These are phyloP conservation scores for Hydrolagus affinis DNA, from an alignment of 2,113 vertebrate species.

Conservation along the genomic window DNA sequence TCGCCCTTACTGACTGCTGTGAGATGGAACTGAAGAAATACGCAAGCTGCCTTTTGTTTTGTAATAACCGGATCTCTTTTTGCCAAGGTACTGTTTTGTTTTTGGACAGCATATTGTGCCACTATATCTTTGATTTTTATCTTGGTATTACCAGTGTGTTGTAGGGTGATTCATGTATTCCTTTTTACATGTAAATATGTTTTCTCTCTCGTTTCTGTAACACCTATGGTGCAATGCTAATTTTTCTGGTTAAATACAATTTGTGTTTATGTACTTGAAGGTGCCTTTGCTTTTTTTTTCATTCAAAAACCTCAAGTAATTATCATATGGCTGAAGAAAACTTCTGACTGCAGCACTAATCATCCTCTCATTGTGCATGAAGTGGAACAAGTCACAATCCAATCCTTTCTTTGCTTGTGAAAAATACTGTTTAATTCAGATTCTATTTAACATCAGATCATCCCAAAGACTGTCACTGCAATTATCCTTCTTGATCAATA, in stretches of 20 bases:
- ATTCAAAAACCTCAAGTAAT: not conserved
- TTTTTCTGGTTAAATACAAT: constrained; percentile 37
- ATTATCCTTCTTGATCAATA: constrained; percentile 75
- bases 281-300: constrained; percentile 42
- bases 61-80: constrained; percentile 35
- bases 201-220: constrained; percentile 43
- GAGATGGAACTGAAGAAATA: constrained; percentile 35
- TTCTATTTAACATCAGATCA: constrained; percentile 5
- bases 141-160: constrained; percentile 57
- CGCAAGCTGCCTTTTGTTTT: constrained; percentile 47
- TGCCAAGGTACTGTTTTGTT: constrained; percentile 48
- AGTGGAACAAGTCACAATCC: too few relatives aligned
- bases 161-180: constrained; percentile 39
- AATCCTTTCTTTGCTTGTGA: too few relatives aligned
- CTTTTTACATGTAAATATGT: constrained; percentile 60
- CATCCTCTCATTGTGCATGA: too few relatives aligned
- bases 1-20: constrained; percentile 41
- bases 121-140: constrained; percentile 59
- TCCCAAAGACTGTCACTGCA: not conserved
- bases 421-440: not conserved
- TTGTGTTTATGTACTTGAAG: constrained; percentile 47
- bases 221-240: constrained; percentile 40
- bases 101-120: constrained; percentile 50
- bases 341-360: too few relatives aligned
- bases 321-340: too few relatives aligned